Evolutionary conservation across 1,140 invertebrate genomes (phyloP).

Genomic region (Muscidifurax raptorellus): DNA sequence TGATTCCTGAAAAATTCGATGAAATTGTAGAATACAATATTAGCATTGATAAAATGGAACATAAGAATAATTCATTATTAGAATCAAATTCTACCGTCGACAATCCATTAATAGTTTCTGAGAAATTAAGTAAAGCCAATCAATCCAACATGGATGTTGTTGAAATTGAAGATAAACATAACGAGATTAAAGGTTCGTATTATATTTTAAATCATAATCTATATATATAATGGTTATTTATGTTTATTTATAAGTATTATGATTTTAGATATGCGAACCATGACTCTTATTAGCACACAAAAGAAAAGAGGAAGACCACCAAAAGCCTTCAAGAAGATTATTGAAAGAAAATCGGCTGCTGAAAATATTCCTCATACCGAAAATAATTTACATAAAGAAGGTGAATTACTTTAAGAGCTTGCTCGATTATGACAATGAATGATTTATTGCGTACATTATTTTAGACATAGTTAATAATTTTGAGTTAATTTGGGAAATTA

Average conservation of each 20-base stretch:
- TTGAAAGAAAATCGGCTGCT: too few species aligned
- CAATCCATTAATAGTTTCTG: neutral
- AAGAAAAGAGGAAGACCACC: slow-evolving; percentile 9
- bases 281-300: neutral
- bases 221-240: neutral
- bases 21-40: too few species aligned
- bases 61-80: too few species aligned
- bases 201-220: neutral
- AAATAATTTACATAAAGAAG: too few species aligned
- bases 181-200: neutral
- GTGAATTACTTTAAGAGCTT: too few species aligned
- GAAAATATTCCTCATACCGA: too few species aligned
- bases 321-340: neutral
- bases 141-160: neutral
- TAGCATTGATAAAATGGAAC: too few species aligned
- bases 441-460: too few species aligned
- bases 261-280: neutral
- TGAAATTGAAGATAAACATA: neutral
- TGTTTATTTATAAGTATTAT: neutral
- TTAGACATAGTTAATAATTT: too few species aligned
- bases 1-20: too few species aligned
- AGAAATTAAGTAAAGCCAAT: neutral
- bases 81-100: neutral
- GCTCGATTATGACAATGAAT: too few species aligned
- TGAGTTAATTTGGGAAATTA: too few species aligned